These are phyloP conservation scores for Grammomys dolichurus DNA, from an alignment of 2,113 vertebrate genomes.

Conservation along the genomic window DNA sequence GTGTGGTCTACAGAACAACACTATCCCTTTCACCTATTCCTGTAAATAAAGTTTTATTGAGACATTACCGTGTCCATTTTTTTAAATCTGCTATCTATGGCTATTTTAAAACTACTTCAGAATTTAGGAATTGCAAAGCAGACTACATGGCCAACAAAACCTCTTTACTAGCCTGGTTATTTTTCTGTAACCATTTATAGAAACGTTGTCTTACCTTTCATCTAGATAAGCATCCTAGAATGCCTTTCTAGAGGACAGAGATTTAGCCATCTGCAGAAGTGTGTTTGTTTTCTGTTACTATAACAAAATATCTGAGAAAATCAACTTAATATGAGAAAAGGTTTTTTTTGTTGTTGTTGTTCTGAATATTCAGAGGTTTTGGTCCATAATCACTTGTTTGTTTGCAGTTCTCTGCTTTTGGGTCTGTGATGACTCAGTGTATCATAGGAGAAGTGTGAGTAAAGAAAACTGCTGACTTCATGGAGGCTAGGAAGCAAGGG, in stretches of 20 bases:
- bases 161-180: background rate
- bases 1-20: background rate
- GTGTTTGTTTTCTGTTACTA: background rate
- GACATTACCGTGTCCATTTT: background rate
- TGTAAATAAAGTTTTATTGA: constrained; percentile 6
- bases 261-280: background rate
- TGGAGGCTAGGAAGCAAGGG: background rate
- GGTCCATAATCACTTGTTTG: too few relatives aligned
- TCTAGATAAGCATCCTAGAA: constrained; percentile 15
- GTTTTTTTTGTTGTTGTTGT: background rate
- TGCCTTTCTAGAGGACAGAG: constrained; percentile 1
- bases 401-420: background rate
- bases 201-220: background rate
- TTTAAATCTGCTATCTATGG: background rate
- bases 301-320: background rate
- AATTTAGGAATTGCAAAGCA: background rate
- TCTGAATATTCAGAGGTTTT: background rate
- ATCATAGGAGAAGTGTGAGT: background rate
- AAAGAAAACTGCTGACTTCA: background rate
- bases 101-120: background rate
- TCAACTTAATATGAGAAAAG: background rate
- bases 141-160: background rate
- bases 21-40: background rate
- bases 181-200: background rate
- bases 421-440: background rate